These are phyloP conservation scores for Scaptodrosophila lebanonensis DNA, from an alignment of 1,140 invertebrate genomes.

Conservation along the genomic window DNA sequence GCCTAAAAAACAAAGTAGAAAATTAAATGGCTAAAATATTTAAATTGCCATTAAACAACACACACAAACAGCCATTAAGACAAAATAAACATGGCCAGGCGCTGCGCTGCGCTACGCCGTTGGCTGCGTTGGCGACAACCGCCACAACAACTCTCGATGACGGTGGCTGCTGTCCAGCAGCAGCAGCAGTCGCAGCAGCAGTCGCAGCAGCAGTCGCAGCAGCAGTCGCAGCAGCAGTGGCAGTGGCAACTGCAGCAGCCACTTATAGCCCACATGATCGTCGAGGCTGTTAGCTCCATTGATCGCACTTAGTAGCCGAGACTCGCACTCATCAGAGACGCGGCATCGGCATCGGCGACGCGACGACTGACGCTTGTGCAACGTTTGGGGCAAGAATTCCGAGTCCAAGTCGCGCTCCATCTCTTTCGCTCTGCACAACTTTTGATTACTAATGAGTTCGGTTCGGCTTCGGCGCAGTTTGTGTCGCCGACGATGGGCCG, in stretches of 20 bases:
- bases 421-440: conserved; percentile 36
- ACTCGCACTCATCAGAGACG: too few relatives aligned
- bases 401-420: background rate
- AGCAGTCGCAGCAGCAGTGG: conserved; percentile 15
- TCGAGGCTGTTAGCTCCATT: too few relatives aligned
- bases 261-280: conserved; percentile 42
- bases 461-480: conserved; percentile 12
- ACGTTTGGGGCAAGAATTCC: conserved; percentile 53
- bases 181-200: too few relatives aligned
- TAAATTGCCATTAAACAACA: conserved; percentile 61
- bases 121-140: conserved; percentile 53
- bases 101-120: background rate
- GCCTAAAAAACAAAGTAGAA: conserved; percentile 14
- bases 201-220: conserved; percentile 26
- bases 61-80: conserved; percentile 56
- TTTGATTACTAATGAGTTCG: conserved; percentile 69
- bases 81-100: conserved; percentile 57
- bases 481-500: conserved; percentile 15
- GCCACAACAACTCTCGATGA: conserved; percentile 50
- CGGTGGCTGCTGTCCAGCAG: too few relatives aligned
- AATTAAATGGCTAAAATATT: conserved; percentile 69
- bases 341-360: too few relatives aligned
- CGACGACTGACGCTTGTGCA: conserved; percentile 39
- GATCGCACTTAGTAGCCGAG: too few relatives aligned
- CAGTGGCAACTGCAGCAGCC: conserved; percentile 1